Conservation (phyloP, 1,140 invertebrate genomes). For the Anthonomus grandis region DNA sequence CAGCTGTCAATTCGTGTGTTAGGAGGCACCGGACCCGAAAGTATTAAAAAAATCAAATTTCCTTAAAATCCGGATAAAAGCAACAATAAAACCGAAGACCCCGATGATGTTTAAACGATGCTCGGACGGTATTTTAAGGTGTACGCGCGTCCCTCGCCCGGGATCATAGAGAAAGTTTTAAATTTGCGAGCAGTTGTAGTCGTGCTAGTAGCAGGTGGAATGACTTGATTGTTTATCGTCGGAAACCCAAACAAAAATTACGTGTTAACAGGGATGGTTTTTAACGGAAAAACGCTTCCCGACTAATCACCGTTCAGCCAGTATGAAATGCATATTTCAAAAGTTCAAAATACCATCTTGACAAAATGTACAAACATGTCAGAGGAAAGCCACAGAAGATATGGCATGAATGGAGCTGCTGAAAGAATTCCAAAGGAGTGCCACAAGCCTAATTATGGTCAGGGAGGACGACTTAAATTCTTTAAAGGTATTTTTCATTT, state of each 20-base stretch:
- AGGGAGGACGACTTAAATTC: constrained; percentile 59
- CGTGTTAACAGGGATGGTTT: constrained; percentile 24
- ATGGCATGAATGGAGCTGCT: constrained; percentile 61
- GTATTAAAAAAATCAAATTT: constrained; percentile 10
- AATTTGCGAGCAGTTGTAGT: constrained; percentile 30
- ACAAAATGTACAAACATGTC: constrained; percentile 66
- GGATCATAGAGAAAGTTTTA: constrained; percentile 32
- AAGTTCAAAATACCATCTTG: constrained; percentile 42
- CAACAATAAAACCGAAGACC: constrained; percentile 20
- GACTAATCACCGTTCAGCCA: constrained; percentile 27
- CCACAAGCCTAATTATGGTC: constrained; percentile 40
- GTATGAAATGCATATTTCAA: constrained; percentile 47
- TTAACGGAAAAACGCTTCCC: constrained; percentile 31
- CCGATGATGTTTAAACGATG: constrained; percentile 34
- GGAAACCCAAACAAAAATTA: no score
- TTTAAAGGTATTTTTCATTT: constrained; percentile 55
- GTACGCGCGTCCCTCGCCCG: constrained; percentile 26
- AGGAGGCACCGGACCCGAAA: constrained; percentile 31
- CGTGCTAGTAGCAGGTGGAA: constrained; percentile 46
- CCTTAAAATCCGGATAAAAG: constrained; percentile 20
- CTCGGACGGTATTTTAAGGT: constrained; percentile 28
- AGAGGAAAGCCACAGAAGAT: constrained; percentile 61
- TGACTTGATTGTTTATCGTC: no score
- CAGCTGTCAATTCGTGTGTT: constrained; percentile 40
- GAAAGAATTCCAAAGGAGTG: constrained; percentile 48